Base-by-base conservation (phyloP, 2,113 vertebrate genomes). In the Aptenodytes patagonicus region DNA sequence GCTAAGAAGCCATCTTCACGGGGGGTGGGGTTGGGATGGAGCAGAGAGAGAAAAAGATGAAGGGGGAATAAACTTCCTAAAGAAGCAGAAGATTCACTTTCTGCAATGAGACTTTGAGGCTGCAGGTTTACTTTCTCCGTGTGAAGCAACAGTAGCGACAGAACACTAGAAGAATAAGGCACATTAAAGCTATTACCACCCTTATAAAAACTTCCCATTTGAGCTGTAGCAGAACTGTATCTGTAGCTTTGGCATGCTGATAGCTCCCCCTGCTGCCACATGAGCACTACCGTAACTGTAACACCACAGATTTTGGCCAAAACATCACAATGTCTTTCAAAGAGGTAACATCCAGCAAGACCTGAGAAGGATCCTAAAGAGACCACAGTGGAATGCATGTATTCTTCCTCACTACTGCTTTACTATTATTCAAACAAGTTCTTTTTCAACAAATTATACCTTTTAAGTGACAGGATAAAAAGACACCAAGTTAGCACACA, bases 301-400 rank as follows among this genome's bases (percentile, higher is more conserved):
- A 7, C 13, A 7, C 5, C 34, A 20, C 21, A 7, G n/a, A n/a
- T 13, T 14, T 21, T 4, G 46, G 57, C 31, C 44, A 52, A 69
- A 46, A 20, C 13, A 6, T 6, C 34, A 60, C 17, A 44, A 20
- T 42, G 40, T 1, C 15, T 5, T 11, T 8, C 26, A 0, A 24
- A 10, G 7, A 49, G 26, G 7, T 13, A 42, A 13, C 17, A 40
- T 5, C 38, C 42, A 31, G 17, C 38, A 9, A 42, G 28, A 17
- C 1, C 22, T 0, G 22, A 38, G 20, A 65, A 38, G n/a, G 13
- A 17, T 8, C 19, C 12, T 57, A 6, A 7, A 54, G 10, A 14
- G 6, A 32, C 7, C 24, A 3, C 61, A 16, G 10, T 0, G 11
- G 4, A 40, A 65, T 0, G 49, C 29, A 12, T 3, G 0, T 17